Conservation (phyloP, 2,888 invertebrate species). For the Mystacides longicornis region DNA sequence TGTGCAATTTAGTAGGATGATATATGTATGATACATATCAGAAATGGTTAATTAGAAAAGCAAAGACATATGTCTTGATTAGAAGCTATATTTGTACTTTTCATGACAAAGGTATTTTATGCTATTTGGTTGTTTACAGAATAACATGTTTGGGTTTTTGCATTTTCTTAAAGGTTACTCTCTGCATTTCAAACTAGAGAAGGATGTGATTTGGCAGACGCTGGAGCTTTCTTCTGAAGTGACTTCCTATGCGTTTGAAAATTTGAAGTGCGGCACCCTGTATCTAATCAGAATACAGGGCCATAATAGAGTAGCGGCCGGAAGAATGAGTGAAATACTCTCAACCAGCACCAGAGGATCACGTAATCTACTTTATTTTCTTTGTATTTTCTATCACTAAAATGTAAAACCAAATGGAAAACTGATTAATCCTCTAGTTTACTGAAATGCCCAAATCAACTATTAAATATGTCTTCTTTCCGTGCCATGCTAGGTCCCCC, state of each 20-base stretch:
- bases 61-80: too few relatives aligned
- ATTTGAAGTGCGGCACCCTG: conserved; percentile 68
- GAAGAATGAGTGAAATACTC: conserved; percentile 59
- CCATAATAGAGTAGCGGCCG: conserved; percentile 67
- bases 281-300: conserved; percentile 71
- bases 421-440: too few relatives aligned
- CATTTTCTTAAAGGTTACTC: conserved; percentile 51
- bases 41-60: too few relatives aligned
- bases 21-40: too few relatives aligned
- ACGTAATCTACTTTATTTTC: conserved; percentile 37
- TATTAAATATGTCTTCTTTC: too few relatives aligned
- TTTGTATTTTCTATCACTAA: neutral
- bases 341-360: conserved; percentile 68
- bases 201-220: conserved; percentile 62
- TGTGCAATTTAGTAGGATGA: too few relatives aligned
- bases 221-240: conserved; percentile 69
- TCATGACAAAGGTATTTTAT: neutral
- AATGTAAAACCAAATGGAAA: too few relatives aligned
- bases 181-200: conserved; percentile 59
- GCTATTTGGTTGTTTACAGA: neutral
- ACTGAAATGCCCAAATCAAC: too few relatives aligned
- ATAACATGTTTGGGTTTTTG: neutral
- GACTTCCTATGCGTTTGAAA: conserved; percentile 61
- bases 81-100: too few relatives aligned
- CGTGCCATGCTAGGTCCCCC: too few relatives aligned